Base-by-base conservation (phyloP, 2,797 vertebrate species). In the Phoeniculus purpureus region DNA sequence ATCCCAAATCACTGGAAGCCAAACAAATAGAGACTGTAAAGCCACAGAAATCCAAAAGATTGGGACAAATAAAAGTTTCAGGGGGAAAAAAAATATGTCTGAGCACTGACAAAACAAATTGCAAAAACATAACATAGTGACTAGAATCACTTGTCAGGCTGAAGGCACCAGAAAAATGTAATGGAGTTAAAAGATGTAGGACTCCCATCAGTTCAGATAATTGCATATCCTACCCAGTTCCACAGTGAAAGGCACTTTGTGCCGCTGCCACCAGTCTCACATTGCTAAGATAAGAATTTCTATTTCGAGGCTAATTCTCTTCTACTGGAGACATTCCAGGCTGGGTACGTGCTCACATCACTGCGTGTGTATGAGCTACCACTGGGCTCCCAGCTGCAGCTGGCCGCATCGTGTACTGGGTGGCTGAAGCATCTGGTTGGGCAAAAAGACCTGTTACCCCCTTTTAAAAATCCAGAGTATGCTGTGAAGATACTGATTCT, bases 271-370 rank as follows among this genome's bases (percentile, higher is more conserved):
- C 60, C 80, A 58, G 81, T 34, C 92, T 74, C 67, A 58, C 61
- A 22, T 16, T 52, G 67, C 74, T 73, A 79, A 88, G 89, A 59
- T 22, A 91, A 79, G 75, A 86, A 74, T 76, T 93, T 84, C 89
- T 94, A 81, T 95, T 95, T 91, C 82, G 89, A 94, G 89, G 73
- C 61, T 31, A 4, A 56, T 94, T 95, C 85, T 48, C 68, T 67
- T 43, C 58, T 58, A 4, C 59, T 66, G 94, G 85, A 84, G 59
- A 47, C 0, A 0, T 74, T 87, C 64, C 87, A 94, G 85, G 67
- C 58, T 54, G 76, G 29, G 29, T 52, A 14, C 5, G 22, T 17
- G 68, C 43, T 90, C 5, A 0, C 73, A 48, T 48, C 5, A 0
- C 77, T 45, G 25, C 3, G 37, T 4, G 27, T 27, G 15, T 45